A percentile compares a stretch with the other conserved stretches of the same genome.
Conservation (phyloP, 2,113 vertebrate genomes). For the Clupea harengus region DNA sequence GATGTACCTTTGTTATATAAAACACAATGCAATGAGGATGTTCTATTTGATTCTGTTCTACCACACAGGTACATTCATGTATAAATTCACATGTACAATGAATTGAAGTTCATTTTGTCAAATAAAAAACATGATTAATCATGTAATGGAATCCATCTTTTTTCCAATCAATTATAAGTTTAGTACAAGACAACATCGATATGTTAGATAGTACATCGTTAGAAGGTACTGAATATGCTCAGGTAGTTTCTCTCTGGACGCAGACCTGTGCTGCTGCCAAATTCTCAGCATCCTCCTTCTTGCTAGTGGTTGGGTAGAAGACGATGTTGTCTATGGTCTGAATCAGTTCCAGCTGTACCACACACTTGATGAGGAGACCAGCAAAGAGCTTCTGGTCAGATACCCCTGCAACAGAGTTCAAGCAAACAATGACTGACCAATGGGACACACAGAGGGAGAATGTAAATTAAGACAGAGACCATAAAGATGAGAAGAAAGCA, state of each 20-base stretch:
- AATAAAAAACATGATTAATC: too few species aligned
- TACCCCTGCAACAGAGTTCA: constrained; percentile 54
- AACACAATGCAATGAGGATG: background rate
- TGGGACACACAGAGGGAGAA: background rate
- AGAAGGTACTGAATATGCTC: background rate
- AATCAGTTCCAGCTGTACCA: constrained; percentile 94
- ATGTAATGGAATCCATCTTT: background rate
- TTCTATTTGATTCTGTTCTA: background rate
- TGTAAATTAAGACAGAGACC: background rate
- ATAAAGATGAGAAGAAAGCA: background rate
- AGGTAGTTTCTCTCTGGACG: background rate
- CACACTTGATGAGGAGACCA: constrained; percentile 94
- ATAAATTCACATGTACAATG: background rate
- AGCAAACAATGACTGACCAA: background rate
- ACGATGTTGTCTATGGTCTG: constrained; percentile 98
- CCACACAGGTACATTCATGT: background rate
- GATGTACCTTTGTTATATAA: too few species aligned
- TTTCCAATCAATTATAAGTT: background rate
- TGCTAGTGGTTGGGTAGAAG: constrained; percentile 94
- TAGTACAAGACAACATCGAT: background rate
- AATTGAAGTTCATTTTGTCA: background rate
- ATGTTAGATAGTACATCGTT: background rate
- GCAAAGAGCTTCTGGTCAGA: constrained; percentile 94
- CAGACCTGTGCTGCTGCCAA: constrained; percentile 93
- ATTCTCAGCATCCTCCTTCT: constrained; percentile 95